These are phyloP conservation scores for Lepidochrysops patricia DNA, from an alignment of 2,888 invertebrate genomes.

Conservation along the genomic window DNA sequence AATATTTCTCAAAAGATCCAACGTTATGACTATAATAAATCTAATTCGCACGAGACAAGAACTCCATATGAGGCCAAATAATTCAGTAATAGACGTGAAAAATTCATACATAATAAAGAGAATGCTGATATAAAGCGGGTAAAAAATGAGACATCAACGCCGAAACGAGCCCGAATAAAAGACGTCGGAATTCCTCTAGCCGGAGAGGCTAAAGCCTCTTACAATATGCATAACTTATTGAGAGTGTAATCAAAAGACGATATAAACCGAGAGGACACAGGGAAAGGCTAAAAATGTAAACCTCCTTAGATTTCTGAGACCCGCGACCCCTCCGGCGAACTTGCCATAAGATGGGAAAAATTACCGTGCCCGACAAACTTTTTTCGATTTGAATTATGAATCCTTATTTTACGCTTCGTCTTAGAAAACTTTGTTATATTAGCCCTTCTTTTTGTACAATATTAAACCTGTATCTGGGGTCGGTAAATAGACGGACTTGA, in stretches of 20 bases:
- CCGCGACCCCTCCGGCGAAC: slow-evolving; percentile 63
- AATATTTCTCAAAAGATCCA: background rate
- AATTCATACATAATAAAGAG: slow-evolving; percentile 47
- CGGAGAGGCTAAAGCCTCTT: slow-evolving; percentile 53
- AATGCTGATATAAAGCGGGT: slow-evolving; percentile 49
- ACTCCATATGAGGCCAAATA: background rate
- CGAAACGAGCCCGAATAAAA: slow-evolving; percentile 45
- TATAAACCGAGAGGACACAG: slow-evolving; percentile 70
- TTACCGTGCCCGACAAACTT: slow-evolving; percentile 66
- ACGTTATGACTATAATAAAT: background rate
- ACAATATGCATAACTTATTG: slow-evolving; percentile 74
- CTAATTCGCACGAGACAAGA: background rate
- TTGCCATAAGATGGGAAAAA: slow-evolving; percentile 72
- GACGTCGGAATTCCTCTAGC: slow-evolving; percentile 56
- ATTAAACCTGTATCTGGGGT: slow-evolving; percentile 47
- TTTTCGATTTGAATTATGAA: slow-evolving; percentile 75
- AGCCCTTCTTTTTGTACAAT: slow-evolving; percentile 53
- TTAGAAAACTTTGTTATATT: slow-evolving; percentile 62
- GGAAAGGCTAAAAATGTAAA: slow-evolving; percentile 73
- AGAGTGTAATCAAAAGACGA: slow-evolving; percentile 74
- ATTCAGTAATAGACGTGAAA: background rate
- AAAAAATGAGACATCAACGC: slow-evolving; percentile 56
- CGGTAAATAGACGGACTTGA: slow-evolving; percentile 23
- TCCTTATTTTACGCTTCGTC: slow-evolving; percentile 68
- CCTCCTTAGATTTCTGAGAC: slow-evolving; percentile 65